A percentile compares a stretch with the other conserved stretches of the same genome.
These are phyloP conservation scores for Eustalomyia histrio DNA, from an alignment of 2,888 invertebrate species.

Conservation along the genomic window DNA sequence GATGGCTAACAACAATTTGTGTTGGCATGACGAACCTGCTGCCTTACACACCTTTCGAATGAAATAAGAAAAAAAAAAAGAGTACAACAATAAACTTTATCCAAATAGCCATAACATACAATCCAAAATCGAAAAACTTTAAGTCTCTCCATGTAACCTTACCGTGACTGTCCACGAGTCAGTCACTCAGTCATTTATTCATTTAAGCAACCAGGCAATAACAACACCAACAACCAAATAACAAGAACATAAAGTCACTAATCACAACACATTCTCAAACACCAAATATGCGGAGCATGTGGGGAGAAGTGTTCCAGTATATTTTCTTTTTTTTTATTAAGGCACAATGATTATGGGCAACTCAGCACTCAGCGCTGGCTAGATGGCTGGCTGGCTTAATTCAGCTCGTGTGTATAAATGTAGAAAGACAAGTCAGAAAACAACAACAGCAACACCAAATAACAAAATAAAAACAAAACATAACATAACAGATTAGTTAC, in stretches of 20 bases:
- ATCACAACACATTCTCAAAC: slow-evolving; percentile 19
- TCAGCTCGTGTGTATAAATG: slow-evolving; percentile 7
- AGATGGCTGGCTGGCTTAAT: neutral
- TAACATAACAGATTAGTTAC: slow-evolving; percentile 76
- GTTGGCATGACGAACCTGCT: slow-evolving; percentile 64
- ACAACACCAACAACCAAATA: slow-evolving; percentile 2
- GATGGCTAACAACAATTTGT: slow-evolving; percentile 48
- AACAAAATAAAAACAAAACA: slow-evolving; percentile 56
- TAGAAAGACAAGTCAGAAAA: slow-evolving; percentile 32
- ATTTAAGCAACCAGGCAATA: slow-evolving; percentile 10
- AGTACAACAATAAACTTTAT: slow-evolving; percentile 9
- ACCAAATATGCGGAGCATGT: slow-evolving; percentile 4
- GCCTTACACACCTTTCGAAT: slow-evolving; percentile 61
- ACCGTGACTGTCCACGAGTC: slow-evolving; percentile 9
- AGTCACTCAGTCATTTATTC: neutral
- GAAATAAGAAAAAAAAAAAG: slow-evolving; percentile 35
- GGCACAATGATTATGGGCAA: slow-evolving; percentile 34
- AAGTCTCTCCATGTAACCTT: neutral
- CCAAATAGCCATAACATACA: neutral
- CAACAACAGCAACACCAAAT: slow-evolving; percentile 31
- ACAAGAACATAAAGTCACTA: slow-evolving; percentile 27
- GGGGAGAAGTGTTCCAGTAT: slow-evolving; percentile 34
- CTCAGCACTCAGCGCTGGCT: neutral
- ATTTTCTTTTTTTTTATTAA: slow-evolving; percentile 31
- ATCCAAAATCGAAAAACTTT: slow-evolving; percentile 4